phyloP scores from a whole-genome alignment of 2,888 invertebrate species.

The Drosophila pseudotalamancana region DNA sequence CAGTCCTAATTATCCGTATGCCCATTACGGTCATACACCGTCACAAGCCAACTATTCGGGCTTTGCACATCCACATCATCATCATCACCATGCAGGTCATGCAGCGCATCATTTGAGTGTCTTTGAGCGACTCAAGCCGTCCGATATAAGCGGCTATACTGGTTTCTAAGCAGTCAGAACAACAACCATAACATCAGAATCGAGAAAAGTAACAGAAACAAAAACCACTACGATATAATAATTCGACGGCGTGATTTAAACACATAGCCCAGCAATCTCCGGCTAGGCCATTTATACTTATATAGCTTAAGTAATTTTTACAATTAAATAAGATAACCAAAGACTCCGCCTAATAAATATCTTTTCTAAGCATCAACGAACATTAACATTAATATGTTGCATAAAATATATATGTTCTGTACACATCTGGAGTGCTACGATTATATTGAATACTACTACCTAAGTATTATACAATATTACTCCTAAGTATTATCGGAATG shows the following conservation, averaged over 20 bases:
- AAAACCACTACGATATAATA: constrained; percentile 10
- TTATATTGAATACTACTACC: too few relatives aligned
- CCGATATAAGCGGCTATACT: constrained; percentile 85
- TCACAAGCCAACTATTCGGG: constrained; percentile 65
- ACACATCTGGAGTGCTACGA: too few relatives aligned
- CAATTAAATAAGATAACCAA: constrained; percentile 67
- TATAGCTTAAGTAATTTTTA: constrained; percentile 45
- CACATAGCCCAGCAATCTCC: constrained; percentile 50
- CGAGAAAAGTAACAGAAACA: not conserved
- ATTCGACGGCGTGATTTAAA: constrained; percentile 12
- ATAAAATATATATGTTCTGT: constrained; percentile 1
- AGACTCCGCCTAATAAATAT: constrained; percentile 68
- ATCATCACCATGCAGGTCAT: constrained; percentile 73
- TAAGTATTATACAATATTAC: too few relatives aligned
- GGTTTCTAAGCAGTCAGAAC: constrained; percentile 82
- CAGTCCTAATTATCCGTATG: constrained; percentile 88
- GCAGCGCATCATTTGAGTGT: constrained; percentile 83
- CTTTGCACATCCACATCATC: constrained; percentile 58
- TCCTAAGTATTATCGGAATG: too few relatives aligned
- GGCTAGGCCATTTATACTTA: constrained; percentile 52
- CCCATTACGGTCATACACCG: constrained; percentile 79
- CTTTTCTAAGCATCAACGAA: constrained; percentile 42
- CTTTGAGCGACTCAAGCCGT: constrained; percentile 85
- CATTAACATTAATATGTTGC: constrained; percentile 15
- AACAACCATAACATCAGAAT: not conserved